Conservation (phyloP, 1,140 invertebrate species). For the Cyrtorhinus lividipennis region DNA sequence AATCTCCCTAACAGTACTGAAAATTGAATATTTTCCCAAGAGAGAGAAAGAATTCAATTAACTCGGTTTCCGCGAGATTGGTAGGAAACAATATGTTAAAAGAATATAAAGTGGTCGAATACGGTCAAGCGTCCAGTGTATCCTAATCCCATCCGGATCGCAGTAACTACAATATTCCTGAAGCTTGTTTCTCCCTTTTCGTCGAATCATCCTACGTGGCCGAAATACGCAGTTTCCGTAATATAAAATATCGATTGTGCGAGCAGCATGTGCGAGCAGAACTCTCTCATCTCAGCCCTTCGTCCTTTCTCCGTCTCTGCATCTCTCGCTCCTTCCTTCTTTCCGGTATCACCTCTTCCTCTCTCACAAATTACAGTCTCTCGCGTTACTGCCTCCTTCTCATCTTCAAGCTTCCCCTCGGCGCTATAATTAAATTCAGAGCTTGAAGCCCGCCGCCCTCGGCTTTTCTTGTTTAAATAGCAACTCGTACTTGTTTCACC, state of each 20-base stretch:
- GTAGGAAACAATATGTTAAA: too few relatives aligned
- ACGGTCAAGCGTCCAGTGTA: too few relatives aligned
- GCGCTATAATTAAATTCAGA: constrained; percentile 22
- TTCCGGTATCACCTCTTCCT: neutral
- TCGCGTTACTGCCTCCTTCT: neutral
- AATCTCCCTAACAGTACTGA: too few relatives aligned
- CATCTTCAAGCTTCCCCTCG: neutral
- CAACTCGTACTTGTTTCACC: too few relatives aligned
- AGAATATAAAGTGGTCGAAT: too few relatives aligned
- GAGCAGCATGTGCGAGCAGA: constrained; percentile 19
- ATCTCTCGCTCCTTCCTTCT: neutral
- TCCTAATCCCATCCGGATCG: neutral
- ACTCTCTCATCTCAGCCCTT: neutral
- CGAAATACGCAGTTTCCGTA: constrained; percentile 20
- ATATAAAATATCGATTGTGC: constrained; percentile 23
- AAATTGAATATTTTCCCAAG: too few relatives aligned
- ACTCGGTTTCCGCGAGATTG: too few relatives aligned
- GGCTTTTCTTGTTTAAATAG: constrained; percentile 3
- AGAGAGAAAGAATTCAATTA: too few relatives aligned
- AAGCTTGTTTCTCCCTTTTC: neutral
- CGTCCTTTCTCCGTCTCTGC: constrained; percentile 17
- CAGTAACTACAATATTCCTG: neutral
- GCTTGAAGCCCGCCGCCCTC: neutral
- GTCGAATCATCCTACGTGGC: constrained; percentile 18
- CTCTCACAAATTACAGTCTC: constrained; percentile 22